Conservation (phyloP, 2,888 invertebrate species). For the Oligia latruncula region DNA sequence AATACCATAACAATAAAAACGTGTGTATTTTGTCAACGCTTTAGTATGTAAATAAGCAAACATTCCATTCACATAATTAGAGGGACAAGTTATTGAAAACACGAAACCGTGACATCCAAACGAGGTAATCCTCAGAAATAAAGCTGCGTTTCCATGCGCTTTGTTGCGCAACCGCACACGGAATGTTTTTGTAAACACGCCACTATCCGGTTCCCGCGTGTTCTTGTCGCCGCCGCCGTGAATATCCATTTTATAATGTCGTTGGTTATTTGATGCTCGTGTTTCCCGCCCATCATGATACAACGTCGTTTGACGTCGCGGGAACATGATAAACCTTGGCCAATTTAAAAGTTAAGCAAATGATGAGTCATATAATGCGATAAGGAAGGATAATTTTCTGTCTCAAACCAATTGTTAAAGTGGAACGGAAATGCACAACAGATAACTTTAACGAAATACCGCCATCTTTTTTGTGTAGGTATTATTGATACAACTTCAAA, state of each 20-base stretch:
- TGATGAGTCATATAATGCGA: slow-evolving; percentile 32
- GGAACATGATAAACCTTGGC: slow-evolving; percentile 35
- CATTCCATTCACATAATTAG: slow-evolving; percentile 56
- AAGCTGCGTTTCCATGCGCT: slow-evolving; percentile 66
- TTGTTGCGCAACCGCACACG: slow-evolving; percentile 76
- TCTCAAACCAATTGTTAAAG: slow-evolving; percentile 48
- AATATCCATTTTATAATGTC: slow-evolving; percentile 40
- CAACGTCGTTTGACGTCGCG: slow-evolving; percentile 15
- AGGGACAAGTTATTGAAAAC: slow-evolving; percentile 66
- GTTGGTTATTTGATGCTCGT: slow-evolving; percentile 43
- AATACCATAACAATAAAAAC: slow-evolving; percentile 29
- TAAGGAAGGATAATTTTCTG: slow-evolving; percentile 40
- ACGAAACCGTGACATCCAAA: slow-evolving; percentile 68
- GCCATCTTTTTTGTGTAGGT: slow-evolving; percentile 15
- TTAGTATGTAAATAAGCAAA: slow-evolving; percentile 59
- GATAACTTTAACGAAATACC: slow-evolving; percentile 28
- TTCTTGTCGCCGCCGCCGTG: slow-evolving; percentile 39
- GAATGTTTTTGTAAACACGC: slow-evolving; percentile 82
- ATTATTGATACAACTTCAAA: slow-evolving; percentile 19
- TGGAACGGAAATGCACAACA: slow-evolving; percentile 50
- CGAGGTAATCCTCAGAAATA: slow-evolving; percentile 66
- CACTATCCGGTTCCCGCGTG: slow-evolving; percentile 68
- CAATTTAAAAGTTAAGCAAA: slow-evolving; percentile 42
- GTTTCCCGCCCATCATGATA: slow-evolving; percentile 36
- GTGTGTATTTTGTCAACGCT: slow-evolving; percentile 45